Base-by-base conservation (phyloP, 2,113 vertebrate species). In the Typhlomys cinereus region DNA sequence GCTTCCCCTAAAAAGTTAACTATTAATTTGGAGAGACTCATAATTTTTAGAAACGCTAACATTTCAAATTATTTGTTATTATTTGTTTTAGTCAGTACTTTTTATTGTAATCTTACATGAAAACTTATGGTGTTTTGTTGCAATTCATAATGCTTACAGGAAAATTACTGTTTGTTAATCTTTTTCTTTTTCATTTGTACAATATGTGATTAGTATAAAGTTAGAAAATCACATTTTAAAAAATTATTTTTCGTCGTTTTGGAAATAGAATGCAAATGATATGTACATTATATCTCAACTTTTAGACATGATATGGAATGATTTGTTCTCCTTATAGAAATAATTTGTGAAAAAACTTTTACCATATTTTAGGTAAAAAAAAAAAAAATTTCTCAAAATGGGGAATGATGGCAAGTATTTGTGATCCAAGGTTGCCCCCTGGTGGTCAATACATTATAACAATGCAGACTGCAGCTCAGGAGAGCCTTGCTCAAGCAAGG, bases 381-480 rank as follows among this genome's bases (percentile, higher is more conserved):
- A n/a, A n/a, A n/a, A n/a, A n/a, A n/a, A n/a, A n/a, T n/a, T n/a
- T n/a, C n/a, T n/a, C n/a, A n/a, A n/a, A n/a, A n/a, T n/a, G 71
- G 39, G 4, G 0, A 0, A 1, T 0, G 1, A 54, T 57, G 7
- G 66, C 36, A 50, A 34, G 70, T 34, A 88, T 97, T 89, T 52
- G 73, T 92, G 91, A 90, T 96, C 83, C 95, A 96, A 96, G 80
- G 54, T 84, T 95, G 95, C 96, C 96, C 91, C 82, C 96, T 97
- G 95, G 96, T 97, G 96, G 78, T 4, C 9, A n/a, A n/a, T n/a
- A 8, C 0, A 0, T 46, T 0, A 12, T 52, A 64, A 41, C 4
- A 39, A 13, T 20, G 66, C 57, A 67, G 29, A 44, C 4, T 39
- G 17, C 5, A 11, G 5, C 12, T 41, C 0, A 0, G 15, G 31